Conservation (phyloP, 2,888 invertebrate species). For the Acanthacorydalis orientalis region DNA sequence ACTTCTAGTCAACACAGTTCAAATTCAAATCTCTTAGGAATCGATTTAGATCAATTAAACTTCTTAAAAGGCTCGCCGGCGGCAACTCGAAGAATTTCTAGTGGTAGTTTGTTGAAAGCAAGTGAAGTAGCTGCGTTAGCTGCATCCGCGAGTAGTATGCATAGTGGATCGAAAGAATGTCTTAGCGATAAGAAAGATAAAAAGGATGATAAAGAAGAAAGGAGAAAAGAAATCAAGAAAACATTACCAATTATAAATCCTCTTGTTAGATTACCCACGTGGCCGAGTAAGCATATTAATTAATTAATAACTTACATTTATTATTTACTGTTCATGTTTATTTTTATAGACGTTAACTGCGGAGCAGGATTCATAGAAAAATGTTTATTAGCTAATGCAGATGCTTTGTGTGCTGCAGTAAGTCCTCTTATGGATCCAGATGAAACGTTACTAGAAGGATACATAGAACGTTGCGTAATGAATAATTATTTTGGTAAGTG, state of each 20-base stretch:
- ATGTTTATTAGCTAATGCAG: slow-evolving; percentile 87
- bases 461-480: slow-evolving; percentile 91
- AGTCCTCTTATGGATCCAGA: slow-evolving; percentile 89
- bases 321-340: neutral
- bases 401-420: slow-evolving; percentile 91
- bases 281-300: slow-evolving; percentile 51
- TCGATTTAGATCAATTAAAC: slow-evolving; percentile 44
- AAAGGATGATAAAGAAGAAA: slow-evolving; percentile 23
- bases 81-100: slow-evolving; percentile 77
- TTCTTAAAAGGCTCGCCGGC: slow-evolving; percentile 63
- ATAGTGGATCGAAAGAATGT: slow-evolving; percentile 24
- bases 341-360: slow-evolving; percentile 41
- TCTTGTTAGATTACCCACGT: slow-evolving; percentile 67
- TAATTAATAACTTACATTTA: slow-evolving; percentile 1
- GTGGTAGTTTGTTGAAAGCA: slow-evolving; percentile 73
- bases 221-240: slow-evolving; percentile 42
- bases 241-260: slow-evolving; percentile 82
- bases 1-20: slow-evolving; percentile 20
- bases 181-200: slow-evolving; percentile 24
- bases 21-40: slow-evolving; percentile 41
- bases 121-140: slow-evolving; percentile 42
- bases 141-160: slow-evolving; percentile 39
- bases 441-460: slow-evolving; percentile 72
- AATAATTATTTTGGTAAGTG: slow-evolving; percentile 78
- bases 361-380: slow-evolving; percentile 84